Conservation (phyloP, 1,140 invertebrate genomes). For the Hyposmocoma kahamanoa region DNA sequence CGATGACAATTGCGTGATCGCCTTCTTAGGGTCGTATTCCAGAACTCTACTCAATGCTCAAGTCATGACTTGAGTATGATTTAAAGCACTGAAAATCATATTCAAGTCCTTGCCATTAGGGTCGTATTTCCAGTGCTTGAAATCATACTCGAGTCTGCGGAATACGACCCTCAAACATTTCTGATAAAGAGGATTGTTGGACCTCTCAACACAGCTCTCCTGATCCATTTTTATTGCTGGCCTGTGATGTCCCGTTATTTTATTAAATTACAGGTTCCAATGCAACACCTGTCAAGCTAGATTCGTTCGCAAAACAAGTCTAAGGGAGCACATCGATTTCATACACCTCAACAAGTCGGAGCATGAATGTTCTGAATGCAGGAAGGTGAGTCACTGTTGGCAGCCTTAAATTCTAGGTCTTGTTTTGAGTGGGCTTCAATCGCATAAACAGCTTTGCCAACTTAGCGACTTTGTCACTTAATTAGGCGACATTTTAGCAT, state of each 20-base stretch:
- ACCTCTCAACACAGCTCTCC: too few relatives aligned
- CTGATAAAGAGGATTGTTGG: too few relatives aligned
- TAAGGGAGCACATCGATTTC: slow-evolving; percentile 45
- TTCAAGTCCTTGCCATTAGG: too few relatives aligned
- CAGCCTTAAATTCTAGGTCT: neutral
- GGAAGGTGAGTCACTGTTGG: slow-evolving; percentile 27
- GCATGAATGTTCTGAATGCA: slow-evolving; percentile 32
- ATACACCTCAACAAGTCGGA: slow-evolving; percentile 37
- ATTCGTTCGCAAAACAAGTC: slow-evolving; percentile 25
- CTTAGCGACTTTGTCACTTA: too few relatives aligned
- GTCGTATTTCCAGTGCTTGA: too few relatives aligned
- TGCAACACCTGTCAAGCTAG: slow-evolving; percentile 37
- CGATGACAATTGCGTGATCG: neutral
- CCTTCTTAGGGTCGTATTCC: too few relatives aligned
- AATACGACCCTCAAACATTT: neutral
- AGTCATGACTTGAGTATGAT: too few relatives aligned
- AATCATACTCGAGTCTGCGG: neutral
- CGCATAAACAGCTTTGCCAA: too few relatives aligned
- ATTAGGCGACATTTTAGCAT: too few relatives aligned
- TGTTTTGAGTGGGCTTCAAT: neutral
- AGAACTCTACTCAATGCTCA: too few relatives aligned
- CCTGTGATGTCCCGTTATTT: slow-evolving; percentile 4
- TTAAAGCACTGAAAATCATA: too few relatives aligned
- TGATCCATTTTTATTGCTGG: too few relatives aligned
- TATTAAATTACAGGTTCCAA: slow-evolving; percentile 24